Evolutionary conservation across 2,797 vertebrate species (phyloP).

Genomic region (Chlorospingus semifuscus): DNA sequence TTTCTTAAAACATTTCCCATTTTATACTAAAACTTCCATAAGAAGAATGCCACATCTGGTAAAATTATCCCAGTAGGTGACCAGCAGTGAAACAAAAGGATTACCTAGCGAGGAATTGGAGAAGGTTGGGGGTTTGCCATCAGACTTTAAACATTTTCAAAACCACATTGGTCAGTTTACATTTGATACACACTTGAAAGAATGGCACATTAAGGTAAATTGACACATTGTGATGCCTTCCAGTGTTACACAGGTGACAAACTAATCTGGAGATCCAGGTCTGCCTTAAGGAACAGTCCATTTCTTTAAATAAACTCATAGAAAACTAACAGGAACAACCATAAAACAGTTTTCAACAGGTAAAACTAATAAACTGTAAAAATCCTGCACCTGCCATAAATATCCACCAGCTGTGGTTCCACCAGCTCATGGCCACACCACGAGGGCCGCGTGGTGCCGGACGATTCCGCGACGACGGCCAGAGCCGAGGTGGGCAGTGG

Average conservation of each 20-base stretch:
- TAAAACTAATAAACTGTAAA: background rate
- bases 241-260: slow-evolving; percentile 2
- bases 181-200: background rate
- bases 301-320: slow-evolving; percentile 14
- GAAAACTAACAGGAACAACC: background rate
- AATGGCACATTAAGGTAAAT: background rate
- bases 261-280: background rate
- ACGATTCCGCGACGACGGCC: background rate
- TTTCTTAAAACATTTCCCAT: background rate
- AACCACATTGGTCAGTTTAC: background rate
- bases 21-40: background rate
- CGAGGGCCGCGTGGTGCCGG: fast-evolving
- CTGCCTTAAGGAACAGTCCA: background rate
- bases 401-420: background rate
- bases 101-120: background rate
- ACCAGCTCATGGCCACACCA: background rate
- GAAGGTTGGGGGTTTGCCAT: background rate
- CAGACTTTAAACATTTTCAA: background rate
- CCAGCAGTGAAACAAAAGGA: background rate
- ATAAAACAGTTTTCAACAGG: background rate
- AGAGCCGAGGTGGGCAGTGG: background rate
- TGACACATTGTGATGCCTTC: background rate
- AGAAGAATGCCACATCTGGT: background rate
- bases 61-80: background rate
- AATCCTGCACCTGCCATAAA: background rate